Evolutionary conservation across 1,140 invertebrate species (phyloP).

Genomic region (Drosophila busckii): DNA sequence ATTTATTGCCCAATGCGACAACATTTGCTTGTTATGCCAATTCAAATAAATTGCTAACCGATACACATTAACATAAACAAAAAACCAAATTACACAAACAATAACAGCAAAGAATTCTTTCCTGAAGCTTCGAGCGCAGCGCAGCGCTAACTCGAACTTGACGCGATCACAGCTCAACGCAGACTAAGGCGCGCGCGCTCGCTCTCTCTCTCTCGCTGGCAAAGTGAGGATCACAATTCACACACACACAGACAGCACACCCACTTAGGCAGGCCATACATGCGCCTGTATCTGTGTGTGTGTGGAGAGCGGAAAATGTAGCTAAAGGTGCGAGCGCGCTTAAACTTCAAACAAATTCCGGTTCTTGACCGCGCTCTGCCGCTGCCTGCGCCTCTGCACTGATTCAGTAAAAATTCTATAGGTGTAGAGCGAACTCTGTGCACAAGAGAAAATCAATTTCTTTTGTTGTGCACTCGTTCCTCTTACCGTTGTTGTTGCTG

Average conservation of each 20-base stretch:
- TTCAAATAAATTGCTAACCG: constrained; percentile 49
- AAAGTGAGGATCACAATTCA: no score
- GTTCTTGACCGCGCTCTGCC: constrained; percentile 38
- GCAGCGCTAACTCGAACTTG: constrained; percentile 6
- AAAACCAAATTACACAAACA: constrained; percentile 16
- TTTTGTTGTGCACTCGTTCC: constrained; percentile 55
- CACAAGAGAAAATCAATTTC: constrained; percentile 74
- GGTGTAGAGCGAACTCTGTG: constrained; percentile 33
- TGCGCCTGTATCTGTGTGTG: not conserved
- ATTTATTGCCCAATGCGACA: constrained; percentile 61
- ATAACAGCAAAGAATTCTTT: constrained; percentile 15
- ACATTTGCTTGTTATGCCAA: constrained; percentile 24
- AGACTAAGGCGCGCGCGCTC: constrained; percentile 1
- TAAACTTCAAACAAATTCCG: constrained; percentile 69
- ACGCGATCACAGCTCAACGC: constrained; percentile 47
- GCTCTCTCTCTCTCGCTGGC: not conserved
- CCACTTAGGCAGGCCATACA: no score
- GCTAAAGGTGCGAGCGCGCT: constrained; percentile 41
- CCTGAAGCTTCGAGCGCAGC: constrained; percentile 5
- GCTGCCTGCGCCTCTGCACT: constrained; percentile 35
- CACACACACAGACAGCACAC: not conserved
- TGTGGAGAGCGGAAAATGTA: constrained; percentile 11
- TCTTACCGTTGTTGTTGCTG: constrained; percentile 9
- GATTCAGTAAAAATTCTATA: constrained; percentile 57
- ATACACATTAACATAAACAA: constrained; percentile 67